Conservation (phyloP, 2,888 invertebrate species). For the Drosophila nr. perissopoda region DNA sequence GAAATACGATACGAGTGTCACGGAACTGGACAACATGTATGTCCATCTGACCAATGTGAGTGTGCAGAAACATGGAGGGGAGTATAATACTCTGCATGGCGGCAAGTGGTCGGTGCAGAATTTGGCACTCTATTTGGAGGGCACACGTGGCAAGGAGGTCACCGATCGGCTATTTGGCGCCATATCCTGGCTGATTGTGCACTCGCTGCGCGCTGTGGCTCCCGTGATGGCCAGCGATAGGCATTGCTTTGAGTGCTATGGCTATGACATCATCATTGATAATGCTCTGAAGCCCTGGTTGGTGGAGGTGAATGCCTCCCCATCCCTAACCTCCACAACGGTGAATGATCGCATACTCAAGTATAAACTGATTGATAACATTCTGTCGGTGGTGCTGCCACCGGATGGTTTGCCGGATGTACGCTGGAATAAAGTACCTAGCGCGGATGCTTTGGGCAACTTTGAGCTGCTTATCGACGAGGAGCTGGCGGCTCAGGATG, state of each 20-base stretch:
- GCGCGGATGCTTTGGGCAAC: slow-evolving; percentile 91
- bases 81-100: slow-evolving; percentile 96
- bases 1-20: slow-evolving; percentile 95
- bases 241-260: slow-evolving; percentile 92
- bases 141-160: slow-evolving; percentile 94
- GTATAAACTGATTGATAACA: slow-evolving; percentile 96
- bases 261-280: slow-evolving; percentile 97
- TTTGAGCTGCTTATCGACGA: slow-evolving; percentile 94
- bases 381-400: slow-evolving; percentile 94
- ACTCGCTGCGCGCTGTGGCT: slow-evolving; percentile 95
- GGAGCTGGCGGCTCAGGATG: slow-evolving; percentile 90
- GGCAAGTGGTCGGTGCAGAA: slow-evolving; percentile 97
- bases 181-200: slow-evolving; percentile 95
- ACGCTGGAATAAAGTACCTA: slow-evolving; percentile 93
- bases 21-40: slow-evolving; percentile 95
- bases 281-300: slow-evolving; percentile 97
- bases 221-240: slow-evolving; percentile 96
- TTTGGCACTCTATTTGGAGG: slow-evolving; percentile 94
- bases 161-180: slow-evolving; percentile 95
- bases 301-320: slow-evolving; percentile 96
- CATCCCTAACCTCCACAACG: slow-evolving; percentile 96
- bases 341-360: slow-evolving; percentile 97
- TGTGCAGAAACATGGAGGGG: slow-evolving; percentile 97
- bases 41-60: slow-evolving; percentile 98
- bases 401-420: slow-evolving; percentile 95